Conservation (phyloP, 2,888 invertebrate species). For the Gryllus longicercus region DNA sequence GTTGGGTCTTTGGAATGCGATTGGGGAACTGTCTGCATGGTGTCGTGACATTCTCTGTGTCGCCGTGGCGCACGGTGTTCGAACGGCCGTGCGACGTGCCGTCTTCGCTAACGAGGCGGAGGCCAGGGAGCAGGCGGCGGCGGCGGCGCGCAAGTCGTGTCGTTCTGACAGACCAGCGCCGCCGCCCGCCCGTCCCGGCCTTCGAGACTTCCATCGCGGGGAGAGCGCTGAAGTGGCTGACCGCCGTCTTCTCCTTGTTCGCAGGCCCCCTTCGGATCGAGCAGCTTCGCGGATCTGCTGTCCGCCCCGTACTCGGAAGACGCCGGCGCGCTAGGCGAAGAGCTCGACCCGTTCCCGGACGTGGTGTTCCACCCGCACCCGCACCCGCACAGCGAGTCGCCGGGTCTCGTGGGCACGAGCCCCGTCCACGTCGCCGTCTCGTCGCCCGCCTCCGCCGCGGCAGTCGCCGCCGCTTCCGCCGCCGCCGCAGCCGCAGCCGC, state of each 20-base stretch:
- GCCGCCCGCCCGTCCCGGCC: no score
- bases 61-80: neutral
- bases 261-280: constrained; percentile 73
- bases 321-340: constrained; percentile 66
- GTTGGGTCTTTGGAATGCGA: no score
- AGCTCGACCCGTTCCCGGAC: constrained; percentile 71
- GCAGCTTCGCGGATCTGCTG: constrained; percentile 73
- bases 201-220: no score
- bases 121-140: no score
- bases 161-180: no score
- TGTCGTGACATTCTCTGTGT: neutral
- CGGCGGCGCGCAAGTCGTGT: no score
- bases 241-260: constrained; percentile 19
- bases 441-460: constrained; percentile 43
- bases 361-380: constrained; percentile 51
- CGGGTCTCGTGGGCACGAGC: constrained; percentile 75
- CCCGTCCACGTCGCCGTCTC: constrained; percentile 81
- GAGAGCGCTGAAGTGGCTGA: no score
- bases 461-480: constrained; percentile 46
- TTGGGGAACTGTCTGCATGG: no score
- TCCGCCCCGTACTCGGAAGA: constrained; percentile 72
- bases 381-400: constrained; percentile 44
- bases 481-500: constrained; percentile 43
- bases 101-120: neutral
- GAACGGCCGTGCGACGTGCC: neutral